Evolutionary conservation across 2,888 invertebrate species (phyloP), one percentile per base, ranked within the genome.

Genomic region (Clunio marinus): DNA sequence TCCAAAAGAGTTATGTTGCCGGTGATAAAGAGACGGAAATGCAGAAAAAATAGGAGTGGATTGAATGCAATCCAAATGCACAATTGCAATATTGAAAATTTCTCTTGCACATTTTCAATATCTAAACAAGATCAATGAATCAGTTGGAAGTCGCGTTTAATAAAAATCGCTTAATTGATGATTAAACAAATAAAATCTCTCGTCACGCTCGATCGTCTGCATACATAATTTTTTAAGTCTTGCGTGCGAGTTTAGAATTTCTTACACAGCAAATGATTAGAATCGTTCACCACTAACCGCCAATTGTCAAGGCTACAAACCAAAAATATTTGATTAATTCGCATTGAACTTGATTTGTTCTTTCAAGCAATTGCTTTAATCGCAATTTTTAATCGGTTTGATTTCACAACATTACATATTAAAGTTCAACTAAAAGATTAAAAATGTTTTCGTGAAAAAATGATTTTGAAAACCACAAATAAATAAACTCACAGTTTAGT

Each of bases 291-390:
- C 63, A 63, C 20, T 27, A 63, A 63, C 45, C 63, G 27, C 28
- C 27, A 63, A 28, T 45, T 46, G 63, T 63, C 25, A 63, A 63
- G 63, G 63, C 46, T 27, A 46, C 60, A 27, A 15, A n/a, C 15
- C 15, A 15, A n/a, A 41, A 41, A 41, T n/a, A 41, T 41, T 41
- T 41, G 10, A 41, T 41, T 41, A 41, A 41, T 41, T 41, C 41
- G 46, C 63, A 63, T 63, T 63, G 63, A 63, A 46, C 63, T 63
- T 63, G 63, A 46, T 63, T 63, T 46, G 25, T 17, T 60, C 27
- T n/a, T 60, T 22, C 13, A 60, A 60, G 22, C 22, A 8, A 22
- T 4, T 7, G 20, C 17, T 17, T 17, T 20, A 51, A 51, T 51
- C 17, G 45, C 22, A 7, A 17, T 17, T 51, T 22, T 8, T 41